Evolutionary conservation across 37 sponge, comb jelly and placozoan species (phyloP).

Genomic region (Cliona cf. orientalis): DNA sequence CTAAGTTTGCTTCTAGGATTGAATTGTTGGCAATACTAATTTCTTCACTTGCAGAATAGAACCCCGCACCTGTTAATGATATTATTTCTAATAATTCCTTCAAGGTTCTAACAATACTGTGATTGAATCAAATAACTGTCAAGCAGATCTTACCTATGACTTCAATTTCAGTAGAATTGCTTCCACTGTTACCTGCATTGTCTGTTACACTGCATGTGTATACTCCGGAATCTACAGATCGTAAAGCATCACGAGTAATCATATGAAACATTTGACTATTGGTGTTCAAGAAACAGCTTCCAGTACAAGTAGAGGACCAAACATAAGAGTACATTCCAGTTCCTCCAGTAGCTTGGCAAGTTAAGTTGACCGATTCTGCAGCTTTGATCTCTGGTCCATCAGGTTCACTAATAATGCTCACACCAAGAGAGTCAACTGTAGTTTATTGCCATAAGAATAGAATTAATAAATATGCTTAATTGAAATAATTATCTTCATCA

Average conservation of each 20-base stretch:
- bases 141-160: slow-evolving; percentile 5
- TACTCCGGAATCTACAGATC: slow-evolving; percentile 6
- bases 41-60: not conserved
- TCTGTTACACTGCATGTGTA: slow-evolving; percentile 19
- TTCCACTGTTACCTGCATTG: slow-evolving; percentile 18
- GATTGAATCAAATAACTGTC: too few species aligned
- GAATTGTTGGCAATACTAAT: not conserved
- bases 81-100: not conserved
- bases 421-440: not conserved
- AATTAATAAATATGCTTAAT: not conserved
- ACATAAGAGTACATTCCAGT: slow-evolving; percentile 17
- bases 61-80: slow-evolving; percentile 3
- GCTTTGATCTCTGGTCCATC: slow-evolving; percentile 11
- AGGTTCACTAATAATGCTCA: slow-evolving; percentile 8
- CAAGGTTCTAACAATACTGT: too few species aligned
- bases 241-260: slow-evolving; percentile 11
- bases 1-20: not conserved
- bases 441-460: too few species aligned
- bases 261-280: not conserved
- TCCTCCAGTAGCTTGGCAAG: slow-evolving; percentile 6
- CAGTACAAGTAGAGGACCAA: slow-evolving; percentile 18
- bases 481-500: too few species aligned
- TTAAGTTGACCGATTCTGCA: not conserved
- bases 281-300: slow-evolving; percentile 2
- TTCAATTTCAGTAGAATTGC: not conserved